Evolutionary conservation across 1,140 invertebrate genomes (phyloP).

Genomic region (Leptinotarsa undecemlineata): DNA sequence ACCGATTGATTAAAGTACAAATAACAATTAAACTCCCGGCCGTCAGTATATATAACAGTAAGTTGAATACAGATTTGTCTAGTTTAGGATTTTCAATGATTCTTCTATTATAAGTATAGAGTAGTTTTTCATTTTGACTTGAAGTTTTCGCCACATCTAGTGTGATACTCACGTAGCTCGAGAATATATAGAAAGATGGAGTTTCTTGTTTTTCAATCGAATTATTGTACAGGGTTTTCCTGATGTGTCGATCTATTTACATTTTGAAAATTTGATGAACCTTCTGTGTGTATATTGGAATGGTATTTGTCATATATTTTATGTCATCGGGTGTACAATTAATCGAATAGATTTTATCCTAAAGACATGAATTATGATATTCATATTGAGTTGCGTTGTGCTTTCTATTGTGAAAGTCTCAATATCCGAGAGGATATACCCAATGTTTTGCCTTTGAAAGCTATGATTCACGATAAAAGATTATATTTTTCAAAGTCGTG

Average conservation of each 20-base stretch:
- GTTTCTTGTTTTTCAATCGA: not conserved
- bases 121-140: not conserved
- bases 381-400: not conserved
- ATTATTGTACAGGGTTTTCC: not conserved
- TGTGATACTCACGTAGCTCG: not conserved
- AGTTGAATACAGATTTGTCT: constrained; percentile 1
- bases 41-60: constrained; percentile 1
- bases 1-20: constrained; percentile 37
- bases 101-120: constrained; percentile 3
- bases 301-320: not conserved
- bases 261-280: too few relatives aligned
- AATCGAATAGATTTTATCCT: not conserved
- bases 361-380: constrained; percentile 5
- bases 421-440: constrained; percentile 29
- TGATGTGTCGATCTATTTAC: not conserved
- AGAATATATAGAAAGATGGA: not conserved
- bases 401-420: constrained; percentile 18
- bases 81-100: not conserved
- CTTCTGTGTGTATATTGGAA: not conserved
- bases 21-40: constrained; percentile 23
- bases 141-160: not conserved
- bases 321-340: not conserved
- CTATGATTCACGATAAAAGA: constrained; percentile 38
- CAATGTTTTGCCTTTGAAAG: constrained; percentile 36
- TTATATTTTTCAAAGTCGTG: constrained; percentile 34